Conservation (phyloP, 2,888 invertebrate species). For the Nasonovia ribisnigri region DNA sequence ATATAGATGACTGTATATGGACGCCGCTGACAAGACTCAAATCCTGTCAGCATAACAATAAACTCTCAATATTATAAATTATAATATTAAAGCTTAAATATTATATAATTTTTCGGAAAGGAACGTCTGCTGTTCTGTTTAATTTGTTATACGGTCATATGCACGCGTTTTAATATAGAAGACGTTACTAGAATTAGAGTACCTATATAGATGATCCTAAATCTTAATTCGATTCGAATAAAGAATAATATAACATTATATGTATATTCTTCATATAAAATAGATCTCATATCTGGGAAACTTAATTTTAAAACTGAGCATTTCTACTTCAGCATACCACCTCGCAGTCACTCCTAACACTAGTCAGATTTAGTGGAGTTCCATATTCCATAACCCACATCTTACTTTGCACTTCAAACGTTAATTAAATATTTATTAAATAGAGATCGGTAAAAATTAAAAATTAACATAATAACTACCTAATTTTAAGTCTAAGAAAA, state of each 20-base stretch:
- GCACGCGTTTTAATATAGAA: no score
- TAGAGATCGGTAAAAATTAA: background rate
- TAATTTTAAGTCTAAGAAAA: background rate
- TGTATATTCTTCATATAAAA: background rate
- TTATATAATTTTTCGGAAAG: background rate
- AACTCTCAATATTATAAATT: background rate
- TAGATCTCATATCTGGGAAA: background rate
- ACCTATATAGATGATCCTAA: background rate
- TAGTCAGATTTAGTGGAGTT: background rate
- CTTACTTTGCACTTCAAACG: background rate
- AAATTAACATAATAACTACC: background rate
- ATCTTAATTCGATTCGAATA: background rate
- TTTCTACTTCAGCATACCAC: background rate
- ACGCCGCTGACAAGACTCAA: background rate
- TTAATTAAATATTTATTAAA: background rate
- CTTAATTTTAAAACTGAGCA: background rate
- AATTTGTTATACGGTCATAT: background rate
- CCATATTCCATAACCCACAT: background rate
- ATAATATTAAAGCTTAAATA: background rate
- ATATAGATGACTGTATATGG: background rate
- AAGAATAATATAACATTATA: no score
- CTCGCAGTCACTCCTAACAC: background rate
- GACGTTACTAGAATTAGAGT: no score
- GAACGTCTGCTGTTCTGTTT: background rate
- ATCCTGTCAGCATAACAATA: background rate